A percentile compares a stretch with the other conserved stretches of the same genome.
Conservation (phyloP, 2,888 invertebrate genomes). For the Leptarthrus brevirostris region DNA sequence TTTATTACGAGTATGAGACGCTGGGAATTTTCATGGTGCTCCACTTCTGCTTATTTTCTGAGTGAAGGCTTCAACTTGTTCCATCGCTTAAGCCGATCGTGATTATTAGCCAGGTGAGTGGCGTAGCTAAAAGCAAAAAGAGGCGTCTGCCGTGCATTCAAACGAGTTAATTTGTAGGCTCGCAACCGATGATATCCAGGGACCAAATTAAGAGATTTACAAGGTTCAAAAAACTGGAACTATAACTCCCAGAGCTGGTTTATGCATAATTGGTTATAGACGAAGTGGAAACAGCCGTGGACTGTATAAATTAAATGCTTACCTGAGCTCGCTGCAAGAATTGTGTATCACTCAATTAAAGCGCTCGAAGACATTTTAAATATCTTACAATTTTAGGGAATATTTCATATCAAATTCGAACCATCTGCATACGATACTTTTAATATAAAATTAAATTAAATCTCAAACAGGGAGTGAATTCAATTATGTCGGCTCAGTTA, state of each 20-base stretch:
- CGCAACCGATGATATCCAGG: conserved; percentile 67
- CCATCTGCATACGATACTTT: too few relatives aligned
- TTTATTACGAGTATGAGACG: neutral
- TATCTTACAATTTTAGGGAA: too few relatives aligned
- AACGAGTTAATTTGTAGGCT: conserved; percentile 72
- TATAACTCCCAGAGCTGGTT: conserved; percentile 39
- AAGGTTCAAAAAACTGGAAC: conserved; percentile 46
- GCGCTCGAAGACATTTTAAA: too few relatives aligned
- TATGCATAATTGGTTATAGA: conserved; percentile 36
- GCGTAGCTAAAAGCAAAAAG: conserved; percentile 63
- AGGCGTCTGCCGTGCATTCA: conserved; percentile 70
- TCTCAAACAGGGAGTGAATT: too few relatives aligned
- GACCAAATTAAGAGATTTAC: conserved; percentile 53
- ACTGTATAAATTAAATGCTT: conserved; percentile 31
- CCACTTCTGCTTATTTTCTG: conserved; percentile 30
- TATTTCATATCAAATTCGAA: too few relatives aligned
- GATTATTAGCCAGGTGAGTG: conserved; percentile 38
- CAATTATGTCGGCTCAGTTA: too few relatives aligned
- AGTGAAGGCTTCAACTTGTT: neutral
- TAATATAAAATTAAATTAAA: too few relatives aligned
- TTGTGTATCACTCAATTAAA: neutral
- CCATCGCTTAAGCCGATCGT: conserved; percentile 2
- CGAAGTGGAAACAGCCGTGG: conserved; percentile 7
- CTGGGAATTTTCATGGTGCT: neutral
- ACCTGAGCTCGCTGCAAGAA: conserved; percentile 3